These are phyloP conservation scores for Lasioglossum zephyrum DNA, from an alignment of 2,888 invertebrate species.

Conservation along the genomic window DNA sequence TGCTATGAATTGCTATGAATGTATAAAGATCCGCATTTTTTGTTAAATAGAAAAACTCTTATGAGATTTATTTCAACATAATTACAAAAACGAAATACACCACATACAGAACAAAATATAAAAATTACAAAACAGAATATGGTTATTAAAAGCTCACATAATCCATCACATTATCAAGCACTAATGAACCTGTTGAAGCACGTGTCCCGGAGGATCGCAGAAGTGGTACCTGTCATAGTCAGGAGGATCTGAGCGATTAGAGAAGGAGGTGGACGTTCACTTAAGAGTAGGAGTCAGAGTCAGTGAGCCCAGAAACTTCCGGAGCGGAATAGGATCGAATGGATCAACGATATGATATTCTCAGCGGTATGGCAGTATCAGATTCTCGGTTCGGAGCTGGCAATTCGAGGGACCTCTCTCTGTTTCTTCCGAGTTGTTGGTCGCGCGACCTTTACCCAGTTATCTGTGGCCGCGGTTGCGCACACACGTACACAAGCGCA, in stretches of 20 bases:
- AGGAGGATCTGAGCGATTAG: neutral
- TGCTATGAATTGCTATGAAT: no score
- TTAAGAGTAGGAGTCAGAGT: neutral
- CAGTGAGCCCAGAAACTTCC: slow-evolving; percentile 9
- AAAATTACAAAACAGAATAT: no score
- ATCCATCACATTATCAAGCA: no score
- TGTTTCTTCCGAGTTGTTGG: slow-evolving; percentile 16
- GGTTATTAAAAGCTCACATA: no score
- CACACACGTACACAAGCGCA: slow-evolving; percentile 16
- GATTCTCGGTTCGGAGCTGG: neutral
- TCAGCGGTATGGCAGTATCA: neutral
- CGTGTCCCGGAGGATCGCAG: no score
- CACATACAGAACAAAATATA: no score
- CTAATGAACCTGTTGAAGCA: no score
- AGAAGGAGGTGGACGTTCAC: neutral
- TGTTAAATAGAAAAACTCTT: no score
- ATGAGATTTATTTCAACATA: no score
- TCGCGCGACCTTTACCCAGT: slow-evolving; percentile 62
- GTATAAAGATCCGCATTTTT: no score
- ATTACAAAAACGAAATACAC: no score
- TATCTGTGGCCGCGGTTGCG: slow-evolving; percentile 26
- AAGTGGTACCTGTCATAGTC: neutral
- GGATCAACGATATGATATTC: slow-evolving; percentile 2
- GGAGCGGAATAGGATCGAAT: neutral
- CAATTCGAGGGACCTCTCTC: neutral